phyloP scores from a whole-genome alignment of 2,797 vertebrate species.

The Sarcoramphus papa region DNA sequence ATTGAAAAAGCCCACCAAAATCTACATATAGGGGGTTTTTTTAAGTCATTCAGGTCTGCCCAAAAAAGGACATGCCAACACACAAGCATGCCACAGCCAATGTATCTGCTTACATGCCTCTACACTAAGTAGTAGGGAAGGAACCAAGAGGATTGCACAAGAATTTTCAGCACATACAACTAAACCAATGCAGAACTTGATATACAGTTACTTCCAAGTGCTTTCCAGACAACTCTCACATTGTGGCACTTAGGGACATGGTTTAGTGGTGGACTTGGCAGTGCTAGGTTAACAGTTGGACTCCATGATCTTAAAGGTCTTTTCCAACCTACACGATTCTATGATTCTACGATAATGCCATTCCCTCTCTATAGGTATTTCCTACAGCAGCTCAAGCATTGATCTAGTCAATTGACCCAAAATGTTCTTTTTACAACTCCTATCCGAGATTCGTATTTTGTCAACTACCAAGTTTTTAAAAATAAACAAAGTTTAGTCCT shows the following conservation, averaged over 20 bases:
- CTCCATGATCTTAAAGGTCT: too few species aligned
- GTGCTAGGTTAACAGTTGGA: too few species aligned
- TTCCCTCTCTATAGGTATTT: not conserved
- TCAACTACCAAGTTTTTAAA: not conserved
- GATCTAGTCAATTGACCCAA: not conserved
- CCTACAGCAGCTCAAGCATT: not conserved
- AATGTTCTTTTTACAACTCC: not conserved
- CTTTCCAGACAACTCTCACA: not conserved
- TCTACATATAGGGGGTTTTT: rapidly evolving
- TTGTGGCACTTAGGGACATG: too few species aligned
- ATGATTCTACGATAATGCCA: not conserved
- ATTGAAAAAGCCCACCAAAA: not conserved
- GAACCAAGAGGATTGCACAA: not conserved
- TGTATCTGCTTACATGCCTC: not conserved
- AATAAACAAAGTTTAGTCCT: not conserved
- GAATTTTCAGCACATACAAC: not conserved
- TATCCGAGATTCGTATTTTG: not conserved
- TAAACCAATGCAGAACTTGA: not conserved
- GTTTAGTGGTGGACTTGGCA: too few species aligned
- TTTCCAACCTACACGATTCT: too few species aligned
- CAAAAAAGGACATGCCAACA: not conserved
- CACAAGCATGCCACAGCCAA: not conserved
- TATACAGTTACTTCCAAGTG: not conserved
- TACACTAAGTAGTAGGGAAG: not conserved
- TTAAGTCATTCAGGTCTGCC: not conserved